These are phyloP conservation scores for Epicauta chinensis DNA, from an alignment of 1,140 invertebrate species.

Conservation along the genomic window DNA sequence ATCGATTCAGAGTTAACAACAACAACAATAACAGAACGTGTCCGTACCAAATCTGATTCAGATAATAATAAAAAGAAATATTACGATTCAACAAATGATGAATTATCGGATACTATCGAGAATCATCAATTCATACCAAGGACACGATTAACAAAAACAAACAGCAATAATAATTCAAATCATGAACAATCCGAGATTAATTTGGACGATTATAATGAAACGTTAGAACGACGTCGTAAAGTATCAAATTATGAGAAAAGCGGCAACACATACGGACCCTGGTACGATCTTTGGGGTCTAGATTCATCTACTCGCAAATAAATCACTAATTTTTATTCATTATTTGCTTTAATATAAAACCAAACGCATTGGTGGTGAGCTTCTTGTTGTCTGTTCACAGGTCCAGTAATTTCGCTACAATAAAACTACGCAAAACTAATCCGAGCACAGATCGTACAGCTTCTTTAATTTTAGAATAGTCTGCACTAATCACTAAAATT, in stretches of 20 bases:
- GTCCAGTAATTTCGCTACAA: slow-evolving; percentile 75
- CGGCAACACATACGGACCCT: slow-evolving; percentile 71
- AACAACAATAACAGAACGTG: slow-evolving; percentile 44
- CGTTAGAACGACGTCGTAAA: slow-evolving; percentile 43
- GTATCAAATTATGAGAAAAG: slow-evolving; percentile 48
- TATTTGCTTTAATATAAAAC: slow-evolving; percentile 16
- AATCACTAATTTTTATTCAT: slow-evolving; percentile 2
- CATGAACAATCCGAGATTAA: slow-evolving; percentile 38
- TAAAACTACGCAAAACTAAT: slow-evolving; percentile 73
- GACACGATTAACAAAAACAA: slow-evolving; percentile 57
- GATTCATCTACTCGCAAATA: slow-evolving; percentile 49
- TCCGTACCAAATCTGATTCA: slow-evolving; percentile 43
- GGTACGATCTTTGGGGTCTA: slow-evolving; percentile 81
- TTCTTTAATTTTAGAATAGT: slow-evolving; percentile 54
- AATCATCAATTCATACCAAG: slow-evolving; percentile 61
- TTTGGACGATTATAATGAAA: slow-evolving; percentile 45
- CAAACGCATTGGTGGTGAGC: slow-evolving; percentile 35
- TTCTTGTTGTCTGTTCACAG: slow-evolving; percentile 49
- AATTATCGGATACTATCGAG: slow-evolving; percentile 48
- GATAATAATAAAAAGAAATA: slow-evolving; percentile 36
- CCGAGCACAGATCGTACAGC: slow-evolving; percentile 79
- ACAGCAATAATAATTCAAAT: slow-evolving; percentile 31
- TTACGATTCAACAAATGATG: slow-evolving; percentile 52
- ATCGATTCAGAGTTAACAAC: slow-evolving; percentile 41
- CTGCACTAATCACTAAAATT: neutral